phyloP scores from a whole-genome alignment of 2,888 invertebrate genomes.

The Sicus ferrugineus region DNA sequence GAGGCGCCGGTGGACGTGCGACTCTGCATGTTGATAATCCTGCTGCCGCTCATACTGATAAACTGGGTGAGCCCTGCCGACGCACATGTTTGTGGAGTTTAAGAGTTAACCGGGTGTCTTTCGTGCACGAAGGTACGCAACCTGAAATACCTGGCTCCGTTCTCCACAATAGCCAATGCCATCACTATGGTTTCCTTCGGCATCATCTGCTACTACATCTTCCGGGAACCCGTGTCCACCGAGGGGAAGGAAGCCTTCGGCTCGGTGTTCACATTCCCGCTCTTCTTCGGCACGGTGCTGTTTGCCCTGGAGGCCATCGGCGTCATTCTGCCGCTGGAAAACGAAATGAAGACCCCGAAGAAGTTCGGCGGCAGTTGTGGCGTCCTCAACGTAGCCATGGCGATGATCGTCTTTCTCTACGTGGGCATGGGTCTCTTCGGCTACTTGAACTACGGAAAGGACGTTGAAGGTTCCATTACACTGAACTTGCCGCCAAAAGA shows the following conservation, averaged over 20 bases:
- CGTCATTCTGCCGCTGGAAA: constrained; percentile 74
- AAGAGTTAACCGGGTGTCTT: background rate
- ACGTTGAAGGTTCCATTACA: constrained; percentile 82
- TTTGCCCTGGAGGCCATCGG: constrained; percentile 81
- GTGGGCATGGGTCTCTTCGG: constrained; percentile 90
- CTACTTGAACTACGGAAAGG: constrained; percentile 82
- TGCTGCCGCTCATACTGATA: constrained; percentile 79
- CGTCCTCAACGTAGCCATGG: constrained; percentile 86
- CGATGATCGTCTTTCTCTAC: constrained; percentile 82
- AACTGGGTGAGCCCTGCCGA: constrained; percentile 75
- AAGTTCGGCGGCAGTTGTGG: constrained; percentile 82
- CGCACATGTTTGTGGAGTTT: background rate
- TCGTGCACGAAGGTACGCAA: constrained; percentile 67
- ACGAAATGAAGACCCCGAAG: constrained; percentile 89
- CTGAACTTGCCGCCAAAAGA: constrained; percentile 78
- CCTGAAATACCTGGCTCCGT: constrained; percentile 86
- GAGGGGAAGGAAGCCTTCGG: constrained; percentile 73
- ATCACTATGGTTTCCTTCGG: constrained; percentile 84
- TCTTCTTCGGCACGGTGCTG: constrained; percentile 95
- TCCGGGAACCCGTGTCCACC: constrained; percentile 74
- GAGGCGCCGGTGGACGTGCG: constrained; percentile 67
- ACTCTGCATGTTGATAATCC: constrained; percentile 75
- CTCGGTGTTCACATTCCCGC: constrained; percentile 75
- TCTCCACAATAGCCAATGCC: constrained; percentile 87
- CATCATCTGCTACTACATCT: constrained; percentile 86